Base-by-base conservation (phyloP, 2,113 vertebrate species). In the Delphinus delphis region DNA sequence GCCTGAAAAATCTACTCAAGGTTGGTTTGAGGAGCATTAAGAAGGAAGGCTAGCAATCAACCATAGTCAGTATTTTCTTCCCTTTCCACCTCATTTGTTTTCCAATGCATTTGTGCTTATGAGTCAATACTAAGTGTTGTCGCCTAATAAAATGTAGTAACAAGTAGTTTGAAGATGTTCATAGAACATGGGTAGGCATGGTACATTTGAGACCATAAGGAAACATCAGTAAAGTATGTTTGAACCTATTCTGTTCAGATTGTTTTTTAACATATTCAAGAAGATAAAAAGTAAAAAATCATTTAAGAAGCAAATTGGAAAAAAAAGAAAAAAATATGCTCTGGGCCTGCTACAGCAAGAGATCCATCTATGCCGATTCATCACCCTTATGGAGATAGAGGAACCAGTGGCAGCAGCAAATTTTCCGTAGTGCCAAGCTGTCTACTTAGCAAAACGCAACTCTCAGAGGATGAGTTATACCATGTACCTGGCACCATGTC, bases 111-210 rank as follows among this genome's bases (percentile, higher is more conserved):
- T 79, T 92, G 50, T 96, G 18, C 63, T 68, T 90, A 25, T 73
- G 50, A 88, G 23, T 94, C 36, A 88, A 31, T 83, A 36, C 23
- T 80, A 74, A 90, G n/a, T 84, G 5, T 63, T 93, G 14, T 58
- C 31, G 23, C 53, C 38, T 68, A 85, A 93, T 77, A n/a, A 96
- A 93, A 91, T 93, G 63, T 82, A 82, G 92, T 95, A 62, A 71
- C 62, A 76, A 31, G 31, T 13, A 65, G 8, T 90, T 41, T 83
- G 38, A 96, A 95, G 36, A 70, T 87, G 9, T 68, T 86, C 80
- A 74, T 12, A 95, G 63, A 94, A 55, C 31, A 23, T 65, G 28
- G 31, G 47, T 92, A 62, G 28, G 8, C 7, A 26, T 58, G 55
- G 88, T 44, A 28, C 28, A 50, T 55, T 95, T 67, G 65, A 86